phyloP scores from a whole-genome alignment of 2,797 vertebrate species.

The Pseudopleuronectes americanus region DNA sequence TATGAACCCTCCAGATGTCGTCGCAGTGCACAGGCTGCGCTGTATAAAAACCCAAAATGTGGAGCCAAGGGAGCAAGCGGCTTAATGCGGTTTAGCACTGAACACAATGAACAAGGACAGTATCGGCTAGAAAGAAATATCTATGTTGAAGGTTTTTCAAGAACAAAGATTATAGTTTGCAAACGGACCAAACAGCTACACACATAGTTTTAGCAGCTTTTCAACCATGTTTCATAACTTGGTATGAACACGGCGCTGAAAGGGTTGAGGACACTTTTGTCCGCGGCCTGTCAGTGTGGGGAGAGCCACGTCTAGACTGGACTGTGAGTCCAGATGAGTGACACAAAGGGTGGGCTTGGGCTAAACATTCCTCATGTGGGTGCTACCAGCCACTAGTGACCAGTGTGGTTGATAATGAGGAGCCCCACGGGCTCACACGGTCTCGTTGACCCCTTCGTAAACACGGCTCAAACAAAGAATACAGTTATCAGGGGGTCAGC shows the following conservation, averaged over 20 bases:
- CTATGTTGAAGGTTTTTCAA: too few species aligned
- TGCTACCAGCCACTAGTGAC: conserved; percentile 48
- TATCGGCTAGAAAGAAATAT: too few species aligned
- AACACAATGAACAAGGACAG: conserved; percentile 10
- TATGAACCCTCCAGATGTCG: conserved; percentile 60
- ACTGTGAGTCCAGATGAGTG: conserved; percentile 31
- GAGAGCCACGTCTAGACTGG: conserved; percentile 51
- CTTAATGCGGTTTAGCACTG: conserved; percentile 33
- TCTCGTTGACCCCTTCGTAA: conserved; percentile 56
- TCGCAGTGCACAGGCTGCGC: conserved; percentile 2
- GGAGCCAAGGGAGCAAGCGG: conserved; percentile 27
- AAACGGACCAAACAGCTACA: too few species aligned
- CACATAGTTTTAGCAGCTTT: too few species aligned
- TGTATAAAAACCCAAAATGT: conserved; percentile 19
- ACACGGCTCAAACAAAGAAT: conserved; percentile 57
- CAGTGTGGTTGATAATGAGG: conserved; percentile 57
- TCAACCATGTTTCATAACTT: conserved; percentile 21
- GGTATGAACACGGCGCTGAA: conserved; percentile 4
- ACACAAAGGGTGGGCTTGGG: conserved; percentile 48
- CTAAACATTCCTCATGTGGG: conserved; percentile 67
- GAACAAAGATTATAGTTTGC: too few species aligned
- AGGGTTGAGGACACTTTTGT: conserved; percentile 14
- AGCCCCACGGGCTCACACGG: conserved; percentile 47
- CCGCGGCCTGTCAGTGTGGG: conserved; percentile 22
- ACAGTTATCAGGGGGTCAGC: conserved; percentile 52